A percentile compares a stretch with the other conserved stretches of the same genome.
phyloP scores from a whole-genome alignment of 2,113 vertebrate species.

The Grantiella picta region DNA sequence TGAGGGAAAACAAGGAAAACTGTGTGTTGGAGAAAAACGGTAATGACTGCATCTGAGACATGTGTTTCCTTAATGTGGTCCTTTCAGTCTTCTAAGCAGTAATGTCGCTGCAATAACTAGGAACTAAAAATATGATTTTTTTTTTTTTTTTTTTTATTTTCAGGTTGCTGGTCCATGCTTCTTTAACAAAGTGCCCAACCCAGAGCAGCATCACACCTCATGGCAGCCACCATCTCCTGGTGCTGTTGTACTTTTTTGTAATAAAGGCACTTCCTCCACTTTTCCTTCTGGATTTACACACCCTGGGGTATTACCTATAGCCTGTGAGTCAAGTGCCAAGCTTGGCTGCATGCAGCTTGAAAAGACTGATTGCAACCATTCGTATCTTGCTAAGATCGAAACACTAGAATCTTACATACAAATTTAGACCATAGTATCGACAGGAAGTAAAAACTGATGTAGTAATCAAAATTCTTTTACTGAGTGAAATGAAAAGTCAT shows the following conservation, averaged over 20 bases:
- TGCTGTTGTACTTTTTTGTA: neutral
- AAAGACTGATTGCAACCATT: neutral
- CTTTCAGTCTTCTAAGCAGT: neutral
- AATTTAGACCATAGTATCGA: neutral
- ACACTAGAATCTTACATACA: neutral
- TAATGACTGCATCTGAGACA: neutral
- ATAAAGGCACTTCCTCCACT: neutral
- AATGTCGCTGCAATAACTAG: neutral
- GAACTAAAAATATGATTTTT: neutral
- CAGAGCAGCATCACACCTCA: neutral
- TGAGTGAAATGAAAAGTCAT: neutral
- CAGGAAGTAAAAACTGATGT: neutral
- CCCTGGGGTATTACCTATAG: neutral
- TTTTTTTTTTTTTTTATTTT: too few species aligned
- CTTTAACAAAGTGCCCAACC: accelerated
- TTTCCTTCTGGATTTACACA: neutral
- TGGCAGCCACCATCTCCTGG: neutral
- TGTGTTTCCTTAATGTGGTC: neutral
- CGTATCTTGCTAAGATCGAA: neutral
- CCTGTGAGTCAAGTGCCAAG: neutral
- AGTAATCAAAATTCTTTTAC: neutral
- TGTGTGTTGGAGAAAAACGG: neutral
- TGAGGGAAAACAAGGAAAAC: neutral
- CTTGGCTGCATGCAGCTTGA: neutral
- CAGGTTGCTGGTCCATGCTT: neutral